These are phyloP conservation scores for Sebastes steindachneri DNA, from an alignment of 2,797 vertebrate genomes.

Conservation along the genomic window DNA sequence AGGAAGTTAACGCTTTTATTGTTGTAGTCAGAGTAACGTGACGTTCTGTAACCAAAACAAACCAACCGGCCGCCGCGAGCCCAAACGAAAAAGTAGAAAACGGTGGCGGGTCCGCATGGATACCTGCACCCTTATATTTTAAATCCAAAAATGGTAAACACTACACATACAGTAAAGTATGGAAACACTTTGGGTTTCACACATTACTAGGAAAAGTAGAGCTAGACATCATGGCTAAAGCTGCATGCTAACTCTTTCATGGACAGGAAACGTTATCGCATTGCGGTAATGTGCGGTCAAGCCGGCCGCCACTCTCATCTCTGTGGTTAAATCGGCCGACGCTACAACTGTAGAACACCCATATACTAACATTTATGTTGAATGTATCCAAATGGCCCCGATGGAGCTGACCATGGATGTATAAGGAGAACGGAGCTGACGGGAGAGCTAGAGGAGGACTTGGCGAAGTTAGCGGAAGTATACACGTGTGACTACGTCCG, in stretches of 20 bases:
- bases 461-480: too few relatives aligned
- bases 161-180: neutral
- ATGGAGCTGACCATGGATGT: too few relatives aligned
- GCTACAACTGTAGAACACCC: too few relatives aligned
- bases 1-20: neutral
- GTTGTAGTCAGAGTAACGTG: too few relatives aligned
- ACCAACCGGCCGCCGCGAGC: neutral
- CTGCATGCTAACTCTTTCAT: neutral
- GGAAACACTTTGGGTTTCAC: neutral
- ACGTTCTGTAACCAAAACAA: neutral
- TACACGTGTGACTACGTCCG: too few relatives aligned
- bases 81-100: neutral
- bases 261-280: neutral
- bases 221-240: neutral
- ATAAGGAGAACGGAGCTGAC: too few relatives aligned
- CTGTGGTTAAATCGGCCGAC: rapidly evolving
- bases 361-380: too few relatives aligned
- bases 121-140: neutral
- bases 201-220: neutral
- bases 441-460: rapidly evolving
- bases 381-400: rapidly evolving
- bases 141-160: neutral
- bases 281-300: too few relatives aligned
- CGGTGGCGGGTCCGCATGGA: neutral
- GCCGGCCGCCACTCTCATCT: too few relatives aligned